Base-by-base conservation (phyloP, 1,140 invertebrate species). In the Diprion similis region DNA sequence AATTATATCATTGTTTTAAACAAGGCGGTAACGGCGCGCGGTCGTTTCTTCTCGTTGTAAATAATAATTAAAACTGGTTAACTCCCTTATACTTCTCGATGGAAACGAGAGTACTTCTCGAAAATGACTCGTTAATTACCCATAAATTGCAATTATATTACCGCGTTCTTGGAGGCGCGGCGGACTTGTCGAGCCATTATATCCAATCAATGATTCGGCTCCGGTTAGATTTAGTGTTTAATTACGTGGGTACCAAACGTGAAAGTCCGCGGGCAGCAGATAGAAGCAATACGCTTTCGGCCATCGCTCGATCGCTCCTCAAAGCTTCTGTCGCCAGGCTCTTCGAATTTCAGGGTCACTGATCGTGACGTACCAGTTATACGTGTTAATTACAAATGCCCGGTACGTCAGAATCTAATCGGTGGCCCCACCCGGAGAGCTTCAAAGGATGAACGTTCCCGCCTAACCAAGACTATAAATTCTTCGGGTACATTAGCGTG, bases 301-400 rank as follows among this genome's bases (percentile, higher is more conserved):
- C 11, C 51, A 17, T 13, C 24, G 24, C 24, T 37, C 24, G 24
- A 37, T 37, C 24, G 24, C 24, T 37, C 24, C 24, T 37, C 24
- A 37, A 37, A 37, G 2, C 24, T 37, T 6, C 24, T 37, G 24
- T 37, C 24, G 24, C 24, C 24, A 37, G 24, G 24, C 24, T 37
- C 24, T 37, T 6, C 24, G 6, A 37, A 6, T n/a, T 66, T 73
- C 70, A 48, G 66, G 65, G 66, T 6, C 73, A 19, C 19, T 67
- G 71, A 65, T 59, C 59, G 64, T 46, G 67, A 78, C 71, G 71
- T 78, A 77, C 19, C 68, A 24, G 15, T 6, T 18, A 45, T 46
- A 71, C 47, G 59, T 66, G 48, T 81, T 81, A 81, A 81, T 81
- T 81, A 77, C 73, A 78, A 81, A 76, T 68, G 77, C 74, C 73